Evolutionary conservation across 1,140 invertebrate species (phyloP).

Genomic region (Eupeodes corollae): DNA sequence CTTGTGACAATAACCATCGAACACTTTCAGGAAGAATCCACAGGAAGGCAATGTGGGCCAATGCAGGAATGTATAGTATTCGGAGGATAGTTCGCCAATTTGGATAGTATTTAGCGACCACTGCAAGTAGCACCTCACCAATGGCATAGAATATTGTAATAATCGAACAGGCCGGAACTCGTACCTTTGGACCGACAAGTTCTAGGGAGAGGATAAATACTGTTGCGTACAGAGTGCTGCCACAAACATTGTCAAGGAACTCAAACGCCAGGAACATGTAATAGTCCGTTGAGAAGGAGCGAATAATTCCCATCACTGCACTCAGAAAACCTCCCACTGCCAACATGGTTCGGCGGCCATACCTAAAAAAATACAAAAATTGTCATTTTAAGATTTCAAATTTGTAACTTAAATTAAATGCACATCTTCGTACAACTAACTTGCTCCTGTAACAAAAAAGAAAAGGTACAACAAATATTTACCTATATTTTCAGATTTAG

Average conservation of each 20-base stretch:
- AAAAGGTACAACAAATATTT: no score
- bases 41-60: slow-evolving; percentile 49
- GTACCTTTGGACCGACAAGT: slow-evolving; percentile 57
- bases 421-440: no score
- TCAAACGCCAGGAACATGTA: slow-evolving; percentile 50
- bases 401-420: no score
- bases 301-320: slow-evolving; percentile 47
- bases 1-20: slow-evolving; percentile 64
- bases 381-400: no score
- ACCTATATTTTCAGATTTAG: no score
- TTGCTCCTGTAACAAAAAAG: no score
- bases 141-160: slow-evolving; percentile 59
- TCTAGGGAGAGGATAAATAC: slow-evolving; percentile 59
- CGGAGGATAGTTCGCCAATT: slow-evolving; percentile 60
- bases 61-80: slow-evolving; percentile 51
- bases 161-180: slow-evolving; percentile 61
- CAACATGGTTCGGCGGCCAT: slow-evolving; percentile 51
- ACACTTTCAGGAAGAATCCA: slow-evolving; percentile 52
- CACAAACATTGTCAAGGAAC: slow-evolving; percentile 50
- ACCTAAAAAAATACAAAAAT: slow-evolving; percentile 35
- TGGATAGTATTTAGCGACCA: slow-evolving; percentile 53
- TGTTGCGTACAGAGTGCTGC: slow-evolving; percentile 50
- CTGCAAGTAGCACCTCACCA: slow-evolving; percentile 55
- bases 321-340: slow-evolving; percentile 45
- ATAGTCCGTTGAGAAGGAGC: slow-evolving; percentile 54